Base-by-base conservation (phyloP, 2,888 invertebrate genomes). In the Hydraecia micacea region DNA sequence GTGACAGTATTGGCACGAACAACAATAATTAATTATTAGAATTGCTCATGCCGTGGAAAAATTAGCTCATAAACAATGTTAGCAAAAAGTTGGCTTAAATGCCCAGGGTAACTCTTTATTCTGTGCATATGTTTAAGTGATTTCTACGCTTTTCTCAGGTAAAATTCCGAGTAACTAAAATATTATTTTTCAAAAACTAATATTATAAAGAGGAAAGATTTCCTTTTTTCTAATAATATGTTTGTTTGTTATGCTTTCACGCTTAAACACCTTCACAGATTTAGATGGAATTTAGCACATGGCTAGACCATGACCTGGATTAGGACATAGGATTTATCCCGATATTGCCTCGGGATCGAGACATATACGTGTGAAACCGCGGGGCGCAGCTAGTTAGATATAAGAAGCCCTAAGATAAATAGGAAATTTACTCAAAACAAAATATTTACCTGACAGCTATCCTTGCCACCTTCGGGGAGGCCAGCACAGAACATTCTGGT, bases 401-500 rank as follows among this genome's bases (percentile, higher is more conserved):
- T 32, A 32, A 2, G 32, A 2, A 32, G 25, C 21, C 49, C 8
- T 32, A 69, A 49, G 15, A 42, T 55, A 55, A 25, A 55, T 11
- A 25, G 25, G 25, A 9, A 25, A 25, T 62, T 39, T 55, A 55
- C 15, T 39, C 11, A 18, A n/a, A 7, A 58, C 11, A 55, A 65
- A 60, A 39, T 58, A 42, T 46, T 76, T 76, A 96, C 96, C 94
- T 96, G 96, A 79, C 96, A 97, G 25, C 95, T 93, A 86, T 96
- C 96, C 83, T 95, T 95, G n/a, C 95, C 96, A 0, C 95, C 96
- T 86, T 92, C 90, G 13, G 93, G 89, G 0, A 91, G 77, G 0
- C 95, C 96, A 1, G 96, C 96, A 82, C 96, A 96, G 73, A 96
- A 89, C 95, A 96, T 96, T 67, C 93, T 90, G 0, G 85, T 36